Percentiles rank a stretch among this genome's conserved stretches.
Evolutionary conservation across 2,113 vertebrate genomes (phyloP).

Genomic region (Anser cygnoides): DNA sequence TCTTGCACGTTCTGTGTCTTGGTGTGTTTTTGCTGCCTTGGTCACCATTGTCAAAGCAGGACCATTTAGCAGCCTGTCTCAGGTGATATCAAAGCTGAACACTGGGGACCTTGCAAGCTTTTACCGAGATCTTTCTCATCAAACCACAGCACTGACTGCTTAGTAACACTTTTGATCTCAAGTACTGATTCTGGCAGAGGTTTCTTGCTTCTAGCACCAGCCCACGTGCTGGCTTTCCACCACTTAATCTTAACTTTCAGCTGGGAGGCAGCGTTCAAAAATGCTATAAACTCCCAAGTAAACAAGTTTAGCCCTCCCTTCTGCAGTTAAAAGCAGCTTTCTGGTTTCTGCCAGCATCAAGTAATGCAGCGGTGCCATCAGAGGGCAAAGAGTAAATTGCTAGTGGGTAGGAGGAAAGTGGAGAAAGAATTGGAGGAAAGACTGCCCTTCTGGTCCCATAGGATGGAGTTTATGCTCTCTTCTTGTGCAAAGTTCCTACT

Average conservation of each 20-base stretch:
- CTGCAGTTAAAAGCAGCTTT: not conserved
- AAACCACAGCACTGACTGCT: not conserved
- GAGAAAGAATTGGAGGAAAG: not conserved
- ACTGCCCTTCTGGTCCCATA: not conserved
- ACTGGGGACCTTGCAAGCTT: not conserved
- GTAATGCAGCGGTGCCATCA: too few species aligned
- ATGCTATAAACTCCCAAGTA: not conserved
- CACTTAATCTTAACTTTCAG: not conserved
- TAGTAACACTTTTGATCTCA: not conserved
- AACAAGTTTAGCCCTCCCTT: not conserved
- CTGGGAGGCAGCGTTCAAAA: not conserved
- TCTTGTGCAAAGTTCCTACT: not conserved
- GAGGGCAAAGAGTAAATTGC: not conserved
- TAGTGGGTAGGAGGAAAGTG: not conserved
- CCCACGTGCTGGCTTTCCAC: not conserved
- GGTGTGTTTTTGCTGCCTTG: not conserved
- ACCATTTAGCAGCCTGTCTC: not conserved
- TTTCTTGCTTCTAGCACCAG: not conserved
- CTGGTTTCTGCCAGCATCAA: not conserved
- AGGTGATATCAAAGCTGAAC: not conserved
- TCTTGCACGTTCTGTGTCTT: not conserved
- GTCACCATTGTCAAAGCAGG: not conserved
- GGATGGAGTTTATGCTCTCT: not conserved
- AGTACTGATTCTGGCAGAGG: not conserved
- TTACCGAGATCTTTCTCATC: not conserved